phyloP scores from a whole-genome alignment of 2,797 vertebrate species.

The Sus cebifrons region DNA sequence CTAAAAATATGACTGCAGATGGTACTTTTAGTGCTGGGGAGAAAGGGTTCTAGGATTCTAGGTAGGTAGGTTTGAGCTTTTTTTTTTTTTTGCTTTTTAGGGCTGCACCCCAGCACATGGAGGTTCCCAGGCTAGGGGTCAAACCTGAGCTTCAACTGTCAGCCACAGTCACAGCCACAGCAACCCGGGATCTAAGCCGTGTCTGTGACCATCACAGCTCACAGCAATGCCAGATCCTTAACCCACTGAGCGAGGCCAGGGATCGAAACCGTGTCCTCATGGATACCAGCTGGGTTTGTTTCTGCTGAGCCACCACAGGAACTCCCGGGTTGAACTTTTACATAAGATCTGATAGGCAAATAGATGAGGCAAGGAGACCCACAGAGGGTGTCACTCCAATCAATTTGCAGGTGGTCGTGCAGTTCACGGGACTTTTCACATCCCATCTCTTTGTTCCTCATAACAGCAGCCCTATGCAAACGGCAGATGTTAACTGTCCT shows the following conservation, averaged over 20 bases:
- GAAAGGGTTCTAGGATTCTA: not conserved
- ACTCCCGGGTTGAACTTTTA: not conserved
- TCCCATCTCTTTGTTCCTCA: not conserved
- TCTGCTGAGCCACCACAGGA: too few species aligned
- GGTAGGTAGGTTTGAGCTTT: not conserved
- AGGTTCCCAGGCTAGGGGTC: too few species aligned
- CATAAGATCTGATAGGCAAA: not conserved
- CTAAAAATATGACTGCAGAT: not conserved
- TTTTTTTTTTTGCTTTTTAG: not conserved
- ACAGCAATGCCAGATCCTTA: too few species aligned
- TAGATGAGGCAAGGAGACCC: not conserved
- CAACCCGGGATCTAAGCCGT: too few species aligned
- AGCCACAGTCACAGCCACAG: too few species aligned
- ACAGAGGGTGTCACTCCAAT: not conserved
- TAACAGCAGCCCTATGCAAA: not conserved
- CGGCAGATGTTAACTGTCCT: not conserved
- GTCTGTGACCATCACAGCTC: too few species aligned
- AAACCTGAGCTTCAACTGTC: too few species aligned
- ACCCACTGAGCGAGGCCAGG: too few species aligned
- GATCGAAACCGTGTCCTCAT: too few species aligned
- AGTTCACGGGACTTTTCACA: not conserved
- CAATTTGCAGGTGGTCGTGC: not conserved
- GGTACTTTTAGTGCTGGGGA: not conserved
- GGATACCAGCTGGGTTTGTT: too few species aligned
- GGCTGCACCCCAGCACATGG: too few species aligned